Percentiles rank a stretch among this genome's conserved stretches.
phyloP scores from a whole-genome alignment of 2,888 invertebrate species.

The Spilarctia lutea region DNA sequence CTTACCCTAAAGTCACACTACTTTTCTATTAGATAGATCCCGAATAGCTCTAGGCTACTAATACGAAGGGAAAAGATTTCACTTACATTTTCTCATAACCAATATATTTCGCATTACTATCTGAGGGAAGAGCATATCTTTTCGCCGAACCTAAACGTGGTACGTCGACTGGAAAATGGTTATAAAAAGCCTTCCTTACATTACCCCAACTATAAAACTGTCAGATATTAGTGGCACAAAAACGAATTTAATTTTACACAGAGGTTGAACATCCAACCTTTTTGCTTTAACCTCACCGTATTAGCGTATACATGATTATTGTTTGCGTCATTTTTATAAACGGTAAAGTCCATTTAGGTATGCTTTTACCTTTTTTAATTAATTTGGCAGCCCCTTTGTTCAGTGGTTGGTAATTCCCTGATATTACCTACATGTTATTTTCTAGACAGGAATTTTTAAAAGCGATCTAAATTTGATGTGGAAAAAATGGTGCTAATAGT shows the following conservation, averaged over 20 bases:
- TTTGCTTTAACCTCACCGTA: constrained; percentile 36
- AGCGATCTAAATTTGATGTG: neutral
- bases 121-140: constrained; percentile 29
- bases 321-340: neutral
- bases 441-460: neutral
- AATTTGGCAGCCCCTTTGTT: neutral
- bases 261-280: constrained; percentile 45
- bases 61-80: constrained; percentile 27
- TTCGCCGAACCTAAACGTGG: constrained; percentile 31
- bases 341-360: neutral
- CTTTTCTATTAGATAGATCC: constrained; percentile 13
- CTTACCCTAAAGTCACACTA: constrained; percentile 3
- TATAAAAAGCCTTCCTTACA: constrained; percentile 45
- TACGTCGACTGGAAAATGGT: constrained; percentile 47
- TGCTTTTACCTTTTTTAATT: neutral
- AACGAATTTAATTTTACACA: constrained; percentile 46
- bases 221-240: constrained; percentile 43
- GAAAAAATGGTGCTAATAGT: neutral
- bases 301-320: neutral
- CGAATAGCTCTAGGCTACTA: constrained; percentile 12
- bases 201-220: constrained; percentile 41
- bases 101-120: constrained; percentile 39
- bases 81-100: constrained; percentile 32
- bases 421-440: neutral
- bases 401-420: neutral